Percentiles rank a stretch among this genome's conserved stretches.
These are phyloP conservation scores for Noctuana brunneofusca DNA, from an alignment of 2,888 invertebrate species.

Conservation along the genomic window DNA sequence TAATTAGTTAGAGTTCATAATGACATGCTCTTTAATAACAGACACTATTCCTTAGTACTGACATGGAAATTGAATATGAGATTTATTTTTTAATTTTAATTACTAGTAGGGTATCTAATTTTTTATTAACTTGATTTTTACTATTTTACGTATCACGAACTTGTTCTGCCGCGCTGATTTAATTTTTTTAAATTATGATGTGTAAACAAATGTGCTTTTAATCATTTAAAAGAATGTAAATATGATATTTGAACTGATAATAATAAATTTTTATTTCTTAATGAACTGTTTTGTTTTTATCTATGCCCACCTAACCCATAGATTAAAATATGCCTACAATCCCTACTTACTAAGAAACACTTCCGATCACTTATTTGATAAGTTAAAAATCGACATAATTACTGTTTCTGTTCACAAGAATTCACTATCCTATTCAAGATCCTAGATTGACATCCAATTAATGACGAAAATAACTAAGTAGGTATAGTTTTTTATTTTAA, in stretches of 20 bases:
- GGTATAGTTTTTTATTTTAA: no score
- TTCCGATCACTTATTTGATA: no score
- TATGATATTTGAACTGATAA: constrained; percentile 84
- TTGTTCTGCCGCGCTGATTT: constrained; percentile 59
- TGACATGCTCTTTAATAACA: constrained; percentile 27
- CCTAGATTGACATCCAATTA: no score
- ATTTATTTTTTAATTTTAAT: constrained; percentile 50
- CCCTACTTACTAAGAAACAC: no score
- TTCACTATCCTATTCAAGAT: no score
- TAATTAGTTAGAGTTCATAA: constrained; percentile 32
- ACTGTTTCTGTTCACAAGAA: no score
- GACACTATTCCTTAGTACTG: constrained; percentile 19
- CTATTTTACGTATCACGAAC: constrained; percentile 63
- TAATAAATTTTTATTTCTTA: constrained; percentile 82
- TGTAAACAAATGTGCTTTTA: constrained; percentile 80
- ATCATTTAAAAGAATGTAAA: constrained; percentile 82
- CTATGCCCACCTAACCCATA: neutral
- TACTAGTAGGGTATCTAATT: constrained; percentile 48
- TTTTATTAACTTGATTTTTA: constrained; percentile 61
- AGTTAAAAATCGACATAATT: neutral
- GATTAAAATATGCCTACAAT: no score
- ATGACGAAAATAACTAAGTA: no score
- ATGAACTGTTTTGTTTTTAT: constrained; percentile 59
- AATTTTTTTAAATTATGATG: constrained; percentile 60
- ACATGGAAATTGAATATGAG: constrained; percentile 41